phyloP scores from a whole-genome alignment of 2,113 vertebrate genomes.

The Pelecanus crispus region DNA sequence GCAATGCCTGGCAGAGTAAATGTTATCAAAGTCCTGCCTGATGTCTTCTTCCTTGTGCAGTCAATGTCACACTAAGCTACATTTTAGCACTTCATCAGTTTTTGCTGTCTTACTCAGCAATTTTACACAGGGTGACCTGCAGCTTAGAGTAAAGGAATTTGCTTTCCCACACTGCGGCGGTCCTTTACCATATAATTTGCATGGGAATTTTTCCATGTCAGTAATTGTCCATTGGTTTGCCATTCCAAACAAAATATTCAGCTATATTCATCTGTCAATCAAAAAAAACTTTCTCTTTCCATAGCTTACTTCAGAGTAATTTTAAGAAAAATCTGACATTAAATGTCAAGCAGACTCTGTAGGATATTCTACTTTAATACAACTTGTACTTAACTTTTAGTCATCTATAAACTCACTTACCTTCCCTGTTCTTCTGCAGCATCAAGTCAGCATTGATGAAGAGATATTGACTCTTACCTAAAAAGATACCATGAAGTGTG shows the following conservation, averaged over 20 bases:
- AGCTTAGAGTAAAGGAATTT: background rate
- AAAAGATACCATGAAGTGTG: background rate
- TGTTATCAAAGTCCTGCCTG: background rate
- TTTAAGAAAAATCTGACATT: background rate
- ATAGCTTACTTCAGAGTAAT: background rate
- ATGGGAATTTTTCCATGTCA: background rate
- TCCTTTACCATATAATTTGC: background rate
- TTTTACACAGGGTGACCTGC: background rate
- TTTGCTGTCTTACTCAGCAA: background rate
- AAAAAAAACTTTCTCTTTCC: background rate
- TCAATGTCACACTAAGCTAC: background rate
- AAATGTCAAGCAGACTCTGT: background rate
- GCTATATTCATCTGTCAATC: background rate
- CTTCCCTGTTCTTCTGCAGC: background rate
- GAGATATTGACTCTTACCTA: background rate
- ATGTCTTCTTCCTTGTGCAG: background rate
- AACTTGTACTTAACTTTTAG: background rate
- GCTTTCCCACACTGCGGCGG: background rate
- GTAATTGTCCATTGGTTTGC: background rate
- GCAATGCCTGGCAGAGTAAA: background rate
- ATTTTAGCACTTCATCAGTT: background rate
- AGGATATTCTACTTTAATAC: background rate
- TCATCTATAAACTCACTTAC: background rate
- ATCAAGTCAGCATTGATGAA: background rate
- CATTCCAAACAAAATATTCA: background rate